phyloP scores from a whole-genome alignment of 2,113 vertebrate species.

The Laticauda laticaudata region DNA sequence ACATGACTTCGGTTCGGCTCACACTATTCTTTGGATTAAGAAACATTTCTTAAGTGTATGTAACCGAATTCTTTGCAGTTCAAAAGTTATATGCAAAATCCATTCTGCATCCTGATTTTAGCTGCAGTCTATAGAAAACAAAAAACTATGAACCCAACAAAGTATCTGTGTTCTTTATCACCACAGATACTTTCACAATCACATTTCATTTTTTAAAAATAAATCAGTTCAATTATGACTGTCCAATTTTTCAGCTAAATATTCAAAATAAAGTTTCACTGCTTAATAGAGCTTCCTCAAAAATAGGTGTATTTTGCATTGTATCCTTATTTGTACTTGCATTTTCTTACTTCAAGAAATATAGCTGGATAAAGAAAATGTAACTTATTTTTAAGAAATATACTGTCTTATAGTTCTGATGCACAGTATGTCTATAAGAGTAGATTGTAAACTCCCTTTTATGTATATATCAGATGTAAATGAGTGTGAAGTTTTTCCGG shows the following conservation, averaged over 20 bases:
- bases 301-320: background rate
- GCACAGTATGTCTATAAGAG: background rate
- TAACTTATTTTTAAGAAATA: background rate
- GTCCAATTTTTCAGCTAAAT: background rate
- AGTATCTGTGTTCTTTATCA: background rate
- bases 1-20: no score
- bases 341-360: background rate
- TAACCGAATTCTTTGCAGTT: background rate
- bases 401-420: background rate
- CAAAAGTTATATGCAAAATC: background rate
- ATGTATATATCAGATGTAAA: constrained; percentile 68
- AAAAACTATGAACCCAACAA: background rate
- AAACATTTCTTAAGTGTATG: background rate
- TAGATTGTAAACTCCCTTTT: background rate
- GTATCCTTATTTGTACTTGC: background rate
- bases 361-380: background rate
- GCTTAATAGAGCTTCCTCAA: background rate
- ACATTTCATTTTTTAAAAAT: background rate
- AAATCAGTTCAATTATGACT: background rate
- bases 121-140: background rate
- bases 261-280: background rate
- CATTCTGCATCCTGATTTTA: background rate
- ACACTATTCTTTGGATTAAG: background rate
- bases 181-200: background rate
- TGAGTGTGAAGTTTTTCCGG: constrained; percentile 77